Base-by-base conservation (phyloP, 1,140 invertebrate species). In the Drosophila watanabei region DNA sequence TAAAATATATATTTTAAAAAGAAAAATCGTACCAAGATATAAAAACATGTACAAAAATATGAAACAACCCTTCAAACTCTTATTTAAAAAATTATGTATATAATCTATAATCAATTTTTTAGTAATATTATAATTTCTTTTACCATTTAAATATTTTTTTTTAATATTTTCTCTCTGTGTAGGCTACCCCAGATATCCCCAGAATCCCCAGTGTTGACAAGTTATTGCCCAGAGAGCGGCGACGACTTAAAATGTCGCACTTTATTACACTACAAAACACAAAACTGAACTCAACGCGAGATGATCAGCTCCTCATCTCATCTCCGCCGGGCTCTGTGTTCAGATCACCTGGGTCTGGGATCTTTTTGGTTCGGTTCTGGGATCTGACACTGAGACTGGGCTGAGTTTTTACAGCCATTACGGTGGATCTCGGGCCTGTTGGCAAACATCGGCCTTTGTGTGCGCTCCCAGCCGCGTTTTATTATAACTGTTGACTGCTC, bases 251-350 rank as follows among this genome's bases (percentile, higher is more conserved):
- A 89, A 89, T 90, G 85, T 89, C 85, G 85, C 85, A 89, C 85
- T 89, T 89, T 89, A 89, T 89, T 89, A 89, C 85, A 89, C 85
- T 90, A 85, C 78, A 85, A 89, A 89, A 89, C 86, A 89, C 86
- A 89, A 89, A 88, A 88, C 81, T 88, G 58, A 88, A 79, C 64
- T 82, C 82, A 69, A 59, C 51, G 41, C 70, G 64, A 75, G 75
- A 66, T 69, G 64, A 70, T 70, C 63, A 68, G 68, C 68, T 70
- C 48, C 28, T 24, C 24, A n/a, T n/a, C 24, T 24, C 24, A 24
- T 70, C 68, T 70, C 48, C 28, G n/a, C 35, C 46, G 66, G 66
- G 63, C 18, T 68, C 32, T 43, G 43, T 43, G 43, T 28, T 57
- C 32, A 45, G 58, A 51, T 69, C 35, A 30, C 37, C 28, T 69